phyloP scores from a whole-genome alignment of 1,140 invertebrate genomes.

The Lerema accius region DNA sequence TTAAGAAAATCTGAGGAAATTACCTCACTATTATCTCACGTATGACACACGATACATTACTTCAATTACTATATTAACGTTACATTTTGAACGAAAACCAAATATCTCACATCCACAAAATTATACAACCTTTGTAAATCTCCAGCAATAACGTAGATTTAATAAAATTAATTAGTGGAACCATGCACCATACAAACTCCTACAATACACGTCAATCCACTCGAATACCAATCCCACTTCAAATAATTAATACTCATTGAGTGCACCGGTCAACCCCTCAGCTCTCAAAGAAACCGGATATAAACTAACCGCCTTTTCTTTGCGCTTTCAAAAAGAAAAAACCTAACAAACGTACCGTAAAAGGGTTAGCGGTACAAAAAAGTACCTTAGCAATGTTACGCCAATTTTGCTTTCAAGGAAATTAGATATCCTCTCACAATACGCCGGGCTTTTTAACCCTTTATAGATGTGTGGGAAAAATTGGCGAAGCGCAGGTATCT shows the following conservation, averaged over 20 bases:
- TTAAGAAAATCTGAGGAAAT: too few relatives aligned
- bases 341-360: conserved; percentile 66
- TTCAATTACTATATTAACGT: too few relatives aligned
- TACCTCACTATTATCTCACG: too few relatives aligned
- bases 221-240: conserved; percentile 66
- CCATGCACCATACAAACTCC: conserved; percentile 44
- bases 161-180: conserved; percentile 27
- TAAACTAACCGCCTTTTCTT: conserved; percentile 82
- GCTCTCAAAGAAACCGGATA: conserved; percentile 75
- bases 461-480: conserved; percentile 72
- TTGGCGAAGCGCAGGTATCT: conserved; percentile 50
- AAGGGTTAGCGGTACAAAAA: conserved; percentile 65
- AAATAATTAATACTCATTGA: conserved; percentile 80
- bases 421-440: conserved; percentile 80
- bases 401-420: conserved; percentile 81
- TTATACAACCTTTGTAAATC: not conserved
- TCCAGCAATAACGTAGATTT: not conserved
- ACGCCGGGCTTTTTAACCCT: conserved; percentile 66
- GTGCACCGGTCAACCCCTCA: conserved; percentile 65
- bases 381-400: conserved; percentile 72
- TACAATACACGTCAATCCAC: conserved; percentile 66
- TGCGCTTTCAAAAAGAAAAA: conserved; percentile 67
- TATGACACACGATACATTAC: too few relatives aligned
- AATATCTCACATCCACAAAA: not conserved
- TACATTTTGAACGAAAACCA: not conserved